Percentiles rank a stretch among this genome's conserved stretches.
These are phyloP conservation scores for Blennius ocellaris DNA, from an alignment of 2,113 vertebrate species.

Conservation along the genomic window DNA sequence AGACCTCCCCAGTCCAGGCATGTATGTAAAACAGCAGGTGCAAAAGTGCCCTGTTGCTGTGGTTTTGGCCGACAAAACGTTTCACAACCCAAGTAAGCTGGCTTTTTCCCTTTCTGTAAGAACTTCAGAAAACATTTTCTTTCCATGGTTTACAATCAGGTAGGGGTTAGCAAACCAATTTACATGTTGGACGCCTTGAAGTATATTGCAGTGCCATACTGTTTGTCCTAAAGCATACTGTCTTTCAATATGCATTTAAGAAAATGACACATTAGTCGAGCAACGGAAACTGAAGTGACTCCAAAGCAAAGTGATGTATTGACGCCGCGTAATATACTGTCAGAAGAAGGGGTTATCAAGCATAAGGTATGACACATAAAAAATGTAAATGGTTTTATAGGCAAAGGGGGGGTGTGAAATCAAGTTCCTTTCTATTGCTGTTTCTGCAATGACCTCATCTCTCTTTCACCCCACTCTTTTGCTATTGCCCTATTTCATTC, in stretches of 20 bases:
- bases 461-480: constrained; percentile 44
- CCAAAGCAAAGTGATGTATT: constrained; percentile 38
- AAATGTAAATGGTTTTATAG: constrained; percentile 48
- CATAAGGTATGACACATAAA: constrained; percentile 54
- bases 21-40: constrained; percentile 27
- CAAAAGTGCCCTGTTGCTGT: neutral
- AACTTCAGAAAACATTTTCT: constrained; percentile 17
- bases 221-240: too few relatives aligned
- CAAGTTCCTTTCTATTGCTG: constrained; percentile 22
- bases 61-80: constrained; percentile 1
- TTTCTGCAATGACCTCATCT: constrained; percentile 64
- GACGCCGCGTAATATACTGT: constrained; percentile 54
- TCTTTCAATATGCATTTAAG: neutral
- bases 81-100: constrained; percentile 2
- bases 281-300: constrained; percentile 40
- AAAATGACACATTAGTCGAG: constrained; percentile 40
- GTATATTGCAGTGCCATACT: too few relatives aligned
- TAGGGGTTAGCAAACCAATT: neutral
- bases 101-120: constrained; percentile 16
- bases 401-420: constrained; percentile 10
- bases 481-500: constrained; percentile 46
- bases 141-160: neutral
- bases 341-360: constrained; percentile 47
- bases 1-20: constrained; percentile 9
- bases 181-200: neutral